Evolutionary conservation across 2,888 invertebrate species (phyloP), one percentile per base, ranked within the genome.

Genomic region (Dynastes hyllus): DNA sequence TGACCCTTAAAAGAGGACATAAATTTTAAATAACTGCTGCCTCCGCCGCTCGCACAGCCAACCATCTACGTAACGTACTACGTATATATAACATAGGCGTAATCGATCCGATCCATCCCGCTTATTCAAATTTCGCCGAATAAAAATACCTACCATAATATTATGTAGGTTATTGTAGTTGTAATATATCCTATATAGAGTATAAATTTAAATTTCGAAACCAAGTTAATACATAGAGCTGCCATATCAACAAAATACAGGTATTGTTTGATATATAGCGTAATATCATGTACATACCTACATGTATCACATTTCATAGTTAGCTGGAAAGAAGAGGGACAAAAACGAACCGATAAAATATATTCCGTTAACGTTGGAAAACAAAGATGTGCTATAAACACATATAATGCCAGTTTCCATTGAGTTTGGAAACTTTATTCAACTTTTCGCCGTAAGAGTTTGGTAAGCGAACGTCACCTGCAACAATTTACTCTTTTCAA

Each of bases 1-100:
- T 51, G 69, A 69, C 69, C 69, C 69, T 69, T 69, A 29, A 69
- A 69, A 69, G 66, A 69, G 69, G 51, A 69, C 69, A 69, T 51
- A 69, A 69, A 69, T 69, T 69, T 69, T 69, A 69, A 69, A 69
- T 69, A 69, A 69, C 69, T 9, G 29, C 63, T 58, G 55, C 55
- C 55, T 58, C 22, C 55, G 22, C 29, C 63, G 13, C n/a, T 63
- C 63, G 22, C 11, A 63, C 32, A 29, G 63, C 16, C 16, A 16
- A 8, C 55, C 55, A 22, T 58, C 4, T n/a, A 55, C 55, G 16
- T 58, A 58, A 37, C 2, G 2, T 58, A 58, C 55, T 22, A 22
- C 22, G 22, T 22, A 22, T 22, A 22, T 22, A 22, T 22, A 16
- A 58, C 55, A 32, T 22, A 32, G 29, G 13, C 29, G 27, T 4